Evolutionary conservation across 2,888 invertebrate species (phyloP).

Genomic region (Tenthredo notha): DNA sequence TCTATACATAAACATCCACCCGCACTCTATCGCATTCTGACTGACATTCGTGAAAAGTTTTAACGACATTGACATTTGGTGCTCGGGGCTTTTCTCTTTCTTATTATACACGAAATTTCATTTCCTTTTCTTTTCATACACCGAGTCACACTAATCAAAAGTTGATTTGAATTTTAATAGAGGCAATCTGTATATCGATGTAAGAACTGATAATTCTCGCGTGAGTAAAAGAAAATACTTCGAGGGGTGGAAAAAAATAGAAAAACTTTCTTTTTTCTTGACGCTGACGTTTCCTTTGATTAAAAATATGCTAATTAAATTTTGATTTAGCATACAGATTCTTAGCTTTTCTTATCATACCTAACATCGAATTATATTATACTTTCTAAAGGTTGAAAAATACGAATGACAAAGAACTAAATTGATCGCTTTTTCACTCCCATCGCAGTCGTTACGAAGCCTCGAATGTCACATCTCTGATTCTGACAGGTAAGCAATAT

Average conservation of each 20-base stretch:
- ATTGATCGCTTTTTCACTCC: not conserved
- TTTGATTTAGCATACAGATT: not conserved
- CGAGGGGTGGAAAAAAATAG: too few relatives aligned
- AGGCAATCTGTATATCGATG: not conserved
- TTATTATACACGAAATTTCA: not conserved
- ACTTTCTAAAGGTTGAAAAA: not conserved
- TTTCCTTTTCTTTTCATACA: not conserved
- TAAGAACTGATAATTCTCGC: not conserved
- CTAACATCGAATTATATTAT: not conserved
- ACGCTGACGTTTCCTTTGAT: not conserved
- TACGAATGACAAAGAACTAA: not conserved
- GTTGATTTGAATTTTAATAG: not conserved
- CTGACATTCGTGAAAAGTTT: constrained; percentile 3
- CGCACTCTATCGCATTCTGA: constrained; percentile 20
- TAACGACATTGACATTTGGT: not conserved
- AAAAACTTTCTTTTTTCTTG: not conserved
- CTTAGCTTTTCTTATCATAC: not conserved
- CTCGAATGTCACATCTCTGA: not conserved
- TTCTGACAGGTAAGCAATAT: not conserved
- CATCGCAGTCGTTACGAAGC: not conserved
- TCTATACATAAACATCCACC: constrained; percentile 23
- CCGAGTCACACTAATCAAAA: not conserved
- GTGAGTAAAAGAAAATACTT: not conserved
- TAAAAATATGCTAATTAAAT: not conserved
- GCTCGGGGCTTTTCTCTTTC: too few relatives aligned